Conservation (phyloP, 1,140 invertebrate genomes). For the Zaprionus ghesquierei region DNA sequence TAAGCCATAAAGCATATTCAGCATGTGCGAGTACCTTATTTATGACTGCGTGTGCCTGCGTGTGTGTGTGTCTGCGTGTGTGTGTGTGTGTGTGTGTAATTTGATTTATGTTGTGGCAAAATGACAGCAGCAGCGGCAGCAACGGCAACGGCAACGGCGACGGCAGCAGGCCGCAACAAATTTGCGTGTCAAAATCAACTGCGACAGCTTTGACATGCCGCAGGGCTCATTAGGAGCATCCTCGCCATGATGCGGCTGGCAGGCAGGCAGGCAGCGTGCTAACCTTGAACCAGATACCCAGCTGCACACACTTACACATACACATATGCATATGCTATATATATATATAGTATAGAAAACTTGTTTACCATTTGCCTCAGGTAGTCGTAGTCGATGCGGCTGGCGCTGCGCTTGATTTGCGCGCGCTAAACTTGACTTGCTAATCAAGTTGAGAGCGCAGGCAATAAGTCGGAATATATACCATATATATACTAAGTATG, state of each 20-base stretch:
- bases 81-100: slow-evolving; percentile 38
- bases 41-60: neutral
- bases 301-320: neutral
- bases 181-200: slow-evolving; percentile 75
- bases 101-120: slow-evolving; percentile 74
- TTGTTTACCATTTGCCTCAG: no score
- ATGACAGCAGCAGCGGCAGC: slow-evolving; percentile 16
- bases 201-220: slow-evolving; percentile 73
- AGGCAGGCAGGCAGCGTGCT: neutral
- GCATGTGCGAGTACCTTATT: slow-evolving; percentile 17
- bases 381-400: no score
- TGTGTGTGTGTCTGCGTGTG: slow-evolving; percentile 19
- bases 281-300: neutral
- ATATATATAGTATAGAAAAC: no score
- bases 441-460: neutral
- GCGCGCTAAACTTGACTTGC: neutral
- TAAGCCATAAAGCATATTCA: slow-evolving; percentile 7
- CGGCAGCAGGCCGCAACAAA: slow-evolving; percentile 33
- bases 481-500: neutral
- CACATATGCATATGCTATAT: neutral
- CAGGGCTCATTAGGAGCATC: slow-evolving; percentile 60
- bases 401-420: neutral
- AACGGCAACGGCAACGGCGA: slow-evolving; percentile 16
- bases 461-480: no score
- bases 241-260: neutral